A percentile compares a stretch with the other conserved stretches of the same genome.
phyloP scores from a whole-genome alignment of 1,140 invertebrate species.

The Neoseiulus cucumeris region DNA sequence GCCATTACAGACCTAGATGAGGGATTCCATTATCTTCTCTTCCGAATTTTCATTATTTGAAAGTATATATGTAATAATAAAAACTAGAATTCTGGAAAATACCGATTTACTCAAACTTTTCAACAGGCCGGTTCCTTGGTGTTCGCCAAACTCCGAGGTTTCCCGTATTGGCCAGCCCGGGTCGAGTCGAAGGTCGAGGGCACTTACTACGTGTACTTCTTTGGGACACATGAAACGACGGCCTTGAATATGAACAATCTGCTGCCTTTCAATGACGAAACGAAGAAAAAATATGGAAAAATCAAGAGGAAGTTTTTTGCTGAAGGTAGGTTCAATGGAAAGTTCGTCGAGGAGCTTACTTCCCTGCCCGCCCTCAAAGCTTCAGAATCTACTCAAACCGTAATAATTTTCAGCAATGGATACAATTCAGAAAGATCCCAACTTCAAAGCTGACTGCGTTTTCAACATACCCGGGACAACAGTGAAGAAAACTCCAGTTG shows the following conservation, averaged over 20 bases:
- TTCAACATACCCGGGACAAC: not conserved
- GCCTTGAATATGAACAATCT: conserved; percentile 32
- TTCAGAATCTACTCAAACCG: too few relatives aligned
- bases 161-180: conserved; percentile 80
- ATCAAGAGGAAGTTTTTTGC: conserved; percentile 41
- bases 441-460: conserved; percentile 1
- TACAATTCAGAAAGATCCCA: not conserved
- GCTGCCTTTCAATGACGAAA: conserved; percentile 34
- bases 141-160: conserved; percentile 86
- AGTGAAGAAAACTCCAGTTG: not conserved
- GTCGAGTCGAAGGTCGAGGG: conserved; percentile 44
- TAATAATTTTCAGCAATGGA: conserved; percentile 1
- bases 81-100: too few relatives aligned
- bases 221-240: conserved; percentile 66
- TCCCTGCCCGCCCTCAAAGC: too few relatives aligned
- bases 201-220: conserved; percentile 78
- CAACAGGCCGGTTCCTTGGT: conserved; percentile 33
- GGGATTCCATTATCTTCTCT: too few relatives aligned
- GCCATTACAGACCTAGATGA: too few relatives aligned
- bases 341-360: too few relatives aligned
- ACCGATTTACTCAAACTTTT: not conserved
- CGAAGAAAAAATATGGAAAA: conserved; percentile 44
- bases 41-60: too few relatives aligned
- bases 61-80: too few relatives aligned
- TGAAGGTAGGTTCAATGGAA: conserved; percentile 30